Evolutionary conservation across 2,888 invertebrate genomes (phyloP).

Genomic region (Apocheima hispidaria): DNA sequence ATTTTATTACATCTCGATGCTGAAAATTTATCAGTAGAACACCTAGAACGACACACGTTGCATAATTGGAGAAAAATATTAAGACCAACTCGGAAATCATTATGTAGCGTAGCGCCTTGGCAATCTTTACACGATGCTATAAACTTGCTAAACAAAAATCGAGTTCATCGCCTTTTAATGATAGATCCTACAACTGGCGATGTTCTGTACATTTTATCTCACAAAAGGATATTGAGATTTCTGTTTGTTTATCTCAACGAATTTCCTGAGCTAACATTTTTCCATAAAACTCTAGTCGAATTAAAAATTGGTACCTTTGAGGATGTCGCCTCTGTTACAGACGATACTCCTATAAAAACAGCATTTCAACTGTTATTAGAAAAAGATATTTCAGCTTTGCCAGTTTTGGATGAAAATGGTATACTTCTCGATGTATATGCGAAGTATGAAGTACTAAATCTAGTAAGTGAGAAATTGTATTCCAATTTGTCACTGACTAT

Average conservation of each 20-base stretch:
- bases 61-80: constrained; percentile 81
- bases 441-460: constrained; percentile 87
- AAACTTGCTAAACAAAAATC: constrained; percentile 75
- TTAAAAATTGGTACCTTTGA: constrained; percentile 81
- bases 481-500: constrained; percentile 95
- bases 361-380: constrained; percentile 78
- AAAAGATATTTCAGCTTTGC: constrained; percentile 80
- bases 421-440: constrained; percentile 79
- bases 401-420: constrained; percentile 75
- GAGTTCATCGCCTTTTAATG: constrained; percentile 78
- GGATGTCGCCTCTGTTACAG: constrained; percentile 74
- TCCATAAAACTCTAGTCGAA: constrained; percentile 76
- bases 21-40: constrained; percentile 77
- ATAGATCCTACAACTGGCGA: constrained; percentile 76
- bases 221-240: constrained; percentile 80
- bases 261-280: constrained; percentile 81
- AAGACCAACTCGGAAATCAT: constrained; percentile 71
- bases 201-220: constrained; percentile 79
- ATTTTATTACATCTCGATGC: constrained; percentile 75
- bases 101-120: constrained; percentile 76
- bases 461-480: constrained; percentile 97
- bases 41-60: constrained; percentile 78
- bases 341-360: constrained; percentile 73
- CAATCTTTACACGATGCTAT: constrained; percentile 81
- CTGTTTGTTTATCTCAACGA: constrained; percentile 81